Conservation (phyloP, 2,113 vertebrate genomes). For the Myiozetetes cayanensis region DNA sequence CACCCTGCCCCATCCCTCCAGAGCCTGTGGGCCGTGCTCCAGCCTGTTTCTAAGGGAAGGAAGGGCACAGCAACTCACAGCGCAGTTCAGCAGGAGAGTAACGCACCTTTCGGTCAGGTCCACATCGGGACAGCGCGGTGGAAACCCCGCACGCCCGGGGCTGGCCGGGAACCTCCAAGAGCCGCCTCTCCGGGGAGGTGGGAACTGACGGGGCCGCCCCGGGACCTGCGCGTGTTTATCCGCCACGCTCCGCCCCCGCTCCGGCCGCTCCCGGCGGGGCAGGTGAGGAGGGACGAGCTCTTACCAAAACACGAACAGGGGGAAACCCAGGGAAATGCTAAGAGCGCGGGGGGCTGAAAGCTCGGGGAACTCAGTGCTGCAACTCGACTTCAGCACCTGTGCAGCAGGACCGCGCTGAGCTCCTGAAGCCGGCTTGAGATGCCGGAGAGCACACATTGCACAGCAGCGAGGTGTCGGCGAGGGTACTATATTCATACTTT, state of each 20-base stretch:
- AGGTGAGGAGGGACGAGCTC: background rate
- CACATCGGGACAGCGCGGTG: background rate
- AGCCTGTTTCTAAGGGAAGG: background rate
- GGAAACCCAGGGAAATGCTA: no score
- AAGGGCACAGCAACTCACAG: background rate
- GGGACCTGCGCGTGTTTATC: background rate
- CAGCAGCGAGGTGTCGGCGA: rapidly evolving
- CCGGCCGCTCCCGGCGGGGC: background rate
- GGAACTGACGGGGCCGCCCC: rapidly evolving
- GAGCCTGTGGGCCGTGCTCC: background rate
- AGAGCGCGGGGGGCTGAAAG: rapidly evolving
- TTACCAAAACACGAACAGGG: rapidly evolving
- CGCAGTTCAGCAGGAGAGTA: background rate
- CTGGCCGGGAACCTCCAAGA: rapidly evolving
- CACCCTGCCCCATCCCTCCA: background rate
- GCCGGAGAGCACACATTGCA: no score
- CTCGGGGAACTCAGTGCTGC: background rate
- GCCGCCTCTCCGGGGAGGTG: background rate
- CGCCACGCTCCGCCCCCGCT: no score
- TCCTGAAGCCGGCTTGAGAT: no score
- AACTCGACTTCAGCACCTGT: background rate
- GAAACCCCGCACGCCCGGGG: rapidly evolving
- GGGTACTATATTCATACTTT: background rate
- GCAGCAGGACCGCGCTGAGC: background rate
- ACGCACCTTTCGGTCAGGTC: no score